These are phyloP conservation scores for Aphis craccivora DNA, from an alignment of 1,140 invertebrate species.

Conservation along the genomic window DNA sequence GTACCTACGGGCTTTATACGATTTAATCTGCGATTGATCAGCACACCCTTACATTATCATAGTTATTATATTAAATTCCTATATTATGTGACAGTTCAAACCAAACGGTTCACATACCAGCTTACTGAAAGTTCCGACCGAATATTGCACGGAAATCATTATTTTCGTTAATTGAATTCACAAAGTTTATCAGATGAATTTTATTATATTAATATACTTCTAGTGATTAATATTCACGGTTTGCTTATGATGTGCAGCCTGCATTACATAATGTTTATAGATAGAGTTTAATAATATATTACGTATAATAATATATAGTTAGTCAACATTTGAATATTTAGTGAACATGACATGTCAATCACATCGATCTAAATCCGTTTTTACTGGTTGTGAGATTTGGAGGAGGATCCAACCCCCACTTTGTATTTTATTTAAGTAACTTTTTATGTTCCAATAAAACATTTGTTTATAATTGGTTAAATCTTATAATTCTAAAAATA, in stretches of 20 bases:
- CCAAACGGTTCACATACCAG: too few relatives aligned
- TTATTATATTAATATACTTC: neutral
- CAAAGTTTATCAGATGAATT: constrained; percentile 1
- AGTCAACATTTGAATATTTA: neutral
- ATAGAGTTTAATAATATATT: neutral
- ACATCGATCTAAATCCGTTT: neutral
- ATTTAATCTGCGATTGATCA: neutral
- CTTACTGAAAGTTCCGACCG: neutral
- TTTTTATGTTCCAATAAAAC: neutral
- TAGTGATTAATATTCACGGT: neutral
- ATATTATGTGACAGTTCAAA: neutral
- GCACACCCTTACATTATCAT: neutral
- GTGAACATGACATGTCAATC: neutral
- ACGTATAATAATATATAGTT: neutral
- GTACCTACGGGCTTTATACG: neutral
- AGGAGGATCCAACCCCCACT: neutral
- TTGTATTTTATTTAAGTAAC: neutral
- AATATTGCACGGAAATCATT: neutral
- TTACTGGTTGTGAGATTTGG: neutral
- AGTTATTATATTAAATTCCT: neutral
- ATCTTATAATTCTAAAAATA: neutral
- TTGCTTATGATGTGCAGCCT: neutral
- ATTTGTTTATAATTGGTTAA: neutral
- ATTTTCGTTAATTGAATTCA: constrained; percentile 34
- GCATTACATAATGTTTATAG: neutral